Percentiles rank a stretch among this genome's conserved stretches.
These are phyloP conservation scores for Cephonodes hylas DNA, from an alignment of 2,888 invertebrate genomes.

Conservation along the genomic window DNA sequence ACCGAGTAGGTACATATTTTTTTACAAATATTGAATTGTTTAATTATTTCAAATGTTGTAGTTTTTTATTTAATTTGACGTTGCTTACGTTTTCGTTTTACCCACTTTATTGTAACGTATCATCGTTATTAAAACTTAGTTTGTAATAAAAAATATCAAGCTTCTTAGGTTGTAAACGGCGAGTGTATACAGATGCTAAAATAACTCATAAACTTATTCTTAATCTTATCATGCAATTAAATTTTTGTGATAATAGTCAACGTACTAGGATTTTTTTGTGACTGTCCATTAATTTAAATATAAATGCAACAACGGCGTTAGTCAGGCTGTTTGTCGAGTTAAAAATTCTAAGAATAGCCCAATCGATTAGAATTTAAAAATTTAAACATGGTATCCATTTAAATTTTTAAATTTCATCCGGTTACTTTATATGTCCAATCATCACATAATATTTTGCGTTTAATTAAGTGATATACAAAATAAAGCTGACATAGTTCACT, in stretches of 20 bases:
- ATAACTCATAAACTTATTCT: conserved; percentile 18
- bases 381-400: no score
- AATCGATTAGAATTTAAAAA: no score
- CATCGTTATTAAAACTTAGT: no score
- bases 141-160: no score
- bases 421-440: no score
- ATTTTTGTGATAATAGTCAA: neutral
- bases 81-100: neutral
- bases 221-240: conserved; percentile 28
- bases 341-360: neutral
- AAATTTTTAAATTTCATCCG: neutral
- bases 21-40: no score
- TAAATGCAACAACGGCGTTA: neutral
- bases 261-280: neutral
- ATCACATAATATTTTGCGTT: no score
- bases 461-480: no score
- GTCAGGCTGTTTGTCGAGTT: neutral
- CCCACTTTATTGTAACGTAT: no score
- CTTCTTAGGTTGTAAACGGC: no score
- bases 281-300: neutral
- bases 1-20: no score
- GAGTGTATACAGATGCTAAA: neutral
- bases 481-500: no score
- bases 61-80: neutral
- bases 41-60: neutral